phyloP scores from a whole-genome alignment of 2,113 vertebrate species.

The Charadrius vociferus region DNA sequence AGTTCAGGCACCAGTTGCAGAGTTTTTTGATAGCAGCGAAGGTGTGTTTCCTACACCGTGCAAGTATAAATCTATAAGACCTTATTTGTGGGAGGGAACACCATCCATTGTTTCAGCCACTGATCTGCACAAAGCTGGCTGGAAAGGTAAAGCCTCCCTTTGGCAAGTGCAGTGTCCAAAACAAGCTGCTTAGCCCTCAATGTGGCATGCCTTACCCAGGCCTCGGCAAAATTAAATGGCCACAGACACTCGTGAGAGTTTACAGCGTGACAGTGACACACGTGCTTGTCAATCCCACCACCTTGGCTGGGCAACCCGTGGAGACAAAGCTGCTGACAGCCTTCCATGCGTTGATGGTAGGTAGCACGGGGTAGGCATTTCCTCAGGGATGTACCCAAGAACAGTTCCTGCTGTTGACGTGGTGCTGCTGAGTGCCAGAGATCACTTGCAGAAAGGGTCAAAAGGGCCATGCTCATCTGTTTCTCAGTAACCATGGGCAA shows the following conservation, averaged over 20 bases:
- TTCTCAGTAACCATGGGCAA: not conserved
- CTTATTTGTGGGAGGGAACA: not conserved
- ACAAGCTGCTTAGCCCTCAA: not conserved
- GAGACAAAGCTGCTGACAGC: not conserved
- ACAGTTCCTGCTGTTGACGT: not conserved
- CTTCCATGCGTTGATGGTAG: not conserved
- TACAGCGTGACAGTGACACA: not conserved
- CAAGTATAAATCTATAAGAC: not conserved
- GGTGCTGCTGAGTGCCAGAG: not conserved
- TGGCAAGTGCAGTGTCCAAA: not conserved
- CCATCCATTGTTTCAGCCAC: not conserved
- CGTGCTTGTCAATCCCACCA: not conserved
- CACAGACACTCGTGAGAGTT: not conserved
- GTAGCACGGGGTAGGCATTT: not conserved
- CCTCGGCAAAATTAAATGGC: not conserved
- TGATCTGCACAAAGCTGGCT: not conserved
- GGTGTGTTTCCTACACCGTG: not conserved
- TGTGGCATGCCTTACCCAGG: not conserved
- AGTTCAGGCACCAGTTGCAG: not conserved
- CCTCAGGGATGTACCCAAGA: not conserved
- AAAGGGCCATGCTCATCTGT: not conserved
- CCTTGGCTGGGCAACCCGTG: not conserved
- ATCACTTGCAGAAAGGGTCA: not conserved
- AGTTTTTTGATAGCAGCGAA: not conserved
- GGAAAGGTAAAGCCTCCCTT: not conserved